Percentiles rank a stretch among this genome's conserved stretches.
Evolutionary conservation across 2,113 vertebrate species (phyloP).

Genomic region (Sinocyclocheilus grahami): DNA sequence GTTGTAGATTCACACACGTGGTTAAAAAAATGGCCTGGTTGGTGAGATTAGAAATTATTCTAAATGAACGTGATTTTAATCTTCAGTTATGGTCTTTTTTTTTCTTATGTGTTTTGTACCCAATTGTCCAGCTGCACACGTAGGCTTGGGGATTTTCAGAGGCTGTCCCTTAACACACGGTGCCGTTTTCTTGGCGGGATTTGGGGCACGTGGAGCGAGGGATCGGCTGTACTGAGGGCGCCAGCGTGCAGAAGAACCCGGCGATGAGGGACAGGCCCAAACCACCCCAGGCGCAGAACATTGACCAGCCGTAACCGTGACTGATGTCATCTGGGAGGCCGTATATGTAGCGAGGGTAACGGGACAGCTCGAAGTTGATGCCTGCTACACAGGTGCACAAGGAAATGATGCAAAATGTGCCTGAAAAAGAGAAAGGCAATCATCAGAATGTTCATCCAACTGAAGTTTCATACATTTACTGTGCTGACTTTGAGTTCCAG

Average conservation of each 20-base stretch:
- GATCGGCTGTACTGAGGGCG: slow-evolving; percentile 94
- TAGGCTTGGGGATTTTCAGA: not conserved
- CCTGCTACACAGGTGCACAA: slow-evolving; percentile 96
- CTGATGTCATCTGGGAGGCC: slow-evolving; percentile 94
- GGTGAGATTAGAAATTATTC: slow-evolving; percentile 52
- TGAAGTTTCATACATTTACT: too few relatives aligned
- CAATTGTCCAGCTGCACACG: not conserved
- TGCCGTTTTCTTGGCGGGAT: slow-evolving; percentile 95
- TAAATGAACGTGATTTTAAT: slow-evolving; percentile 44
- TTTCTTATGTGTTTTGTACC: slow-evolving; percentile 24
- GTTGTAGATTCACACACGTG: slow-evolving; percentile 56
- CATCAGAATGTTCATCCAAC: not conserved
- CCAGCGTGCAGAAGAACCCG: slow-evolving; percentile 98
- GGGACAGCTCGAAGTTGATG: slow-evolving; percentile 97
- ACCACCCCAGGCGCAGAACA: slow-evolving; percentile 98
- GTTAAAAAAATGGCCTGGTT: slow-evolving; percentile 43
- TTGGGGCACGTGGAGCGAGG: slow-evolving; percentile 95
- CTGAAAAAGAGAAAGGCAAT: slow-evolving; percentile 69
- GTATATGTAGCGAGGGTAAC: slow-evolving; percentile 91
- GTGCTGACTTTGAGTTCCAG: too few relatives aligned
- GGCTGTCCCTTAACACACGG: slow-evolving; percentile 86
- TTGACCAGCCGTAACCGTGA: slow-evolving; percentile 98
- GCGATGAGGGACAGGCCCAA: slow-evolving; percentile 94
- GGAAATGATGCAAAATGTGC: slow-evolving; percentile 98
- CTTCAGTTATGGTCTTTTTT: slow-evolving; percentile 35